Base-by-base conservation (phyloP, 1,140 invertebrate species). In the Oncopodura yosiiana region DNA sequence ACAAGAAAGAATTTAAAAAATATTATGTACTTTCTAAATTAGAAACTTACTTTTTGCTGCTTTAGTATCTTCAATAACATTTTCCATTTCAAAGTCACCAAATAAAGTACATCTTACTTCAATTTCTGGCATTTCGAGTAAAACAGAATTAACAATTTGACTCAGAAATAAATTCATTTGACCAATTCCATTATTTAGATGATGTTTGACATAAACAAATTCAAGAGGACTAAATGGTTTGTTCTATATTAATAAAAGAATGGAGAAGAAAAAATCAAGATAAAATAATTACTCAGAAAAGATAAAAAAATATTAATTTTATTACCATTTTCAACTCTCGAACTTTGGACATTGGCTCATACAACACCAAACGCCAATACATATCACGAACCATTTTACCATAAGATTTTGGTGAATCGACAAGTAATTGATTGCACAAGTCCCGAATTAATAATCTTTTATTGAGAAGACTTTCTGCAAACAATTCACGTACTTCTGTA, bases 311-410 rank as follows among this genome's bases (percentile, higher is more conserved):
- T 29, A 32, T 9, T 1, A 23, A 8, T 18, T 34, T 16, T 19
- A n/a, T 26, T 56, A 63, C 61, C 52, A 24, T 53, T 49, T 50
- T 39, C 29, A 63, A 18, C 3, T 41, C 41, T 38, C 55, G 37
- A 19, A 52, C 58, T 44, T 41, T 16, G n/a, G n/a, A 26, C 11
- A 60, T 43, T 11, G 45, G 53, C n/a, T 58, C 58, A 39, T 63
- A 60, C 12, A 36, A 55, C 14, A 37, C 58, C 14, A 42, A 45
- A 27, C 58, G 41, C 61, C 61, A 63, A 14, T 60, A 32, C 19
- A 56, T 55, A 9, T 63, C 61, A 16, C 58, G 21, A 18, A 38
- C 53, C 34, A 43, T 16, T 2, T 21, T 21, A 9, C 60, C 46
- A 27, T 55, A 36, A 3, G 6, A 18, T 14, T 55, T 58, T 23